A percentile compares a stretch with the other conserved stretches of the same genome.
Evolutionary conservation across 1,140 invertebrate species (phyloP).

Genomic region (Zelostemma sp.): DNA sequence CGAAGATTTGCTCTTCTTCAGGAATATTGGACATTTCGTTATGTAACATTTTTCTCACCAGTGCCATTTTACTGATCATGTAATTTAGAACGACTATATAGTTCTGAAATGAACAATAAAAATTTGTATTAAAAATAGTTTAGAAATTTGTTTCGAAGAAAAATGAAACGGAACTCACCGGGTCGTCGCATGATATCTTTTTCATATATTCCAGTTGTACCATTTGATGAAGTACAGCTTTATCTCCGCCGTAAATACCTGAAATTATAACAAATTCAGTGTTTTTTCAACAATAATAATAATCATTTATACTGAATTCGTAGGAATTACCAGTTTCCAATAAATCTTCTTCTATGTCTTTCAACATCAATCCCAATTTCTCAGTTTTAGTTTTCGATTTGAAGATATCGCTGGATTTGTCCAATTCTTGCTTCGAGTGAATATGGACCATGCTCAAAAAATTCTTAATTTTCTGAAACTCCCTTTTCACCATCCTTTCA

Average conservation of each 20-base stretch:
- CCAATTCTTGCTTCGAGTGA: not conserved
- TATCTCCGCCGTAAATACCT: slow-evolving; percentile 73
- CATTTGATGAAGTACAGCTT: slow-evolving; percentile 72
- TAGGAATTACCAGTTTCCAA: slow-evolving; percentile 66
- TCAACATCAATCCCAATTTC: slow-evolving; percentile 64
- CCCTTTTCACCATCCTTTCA: not conserved
- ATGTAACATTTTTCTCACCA: slow-evolving; percentile 55
- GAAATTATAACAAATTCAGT: slow-evolving; percentile 4
- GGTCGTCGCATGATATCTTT: slow-evolving; percentile 53
- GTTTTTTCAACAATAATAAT: slow-evolving; percentile 3
- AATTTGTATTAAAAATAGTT: slow-evolving; percentile 11
- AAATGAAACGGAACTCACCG: slow-evolving; percentile 24
- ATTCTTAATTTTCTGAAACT: slow-evolving; percentile 22
- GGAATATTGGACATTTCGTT: slow-evolving; percentile 43
- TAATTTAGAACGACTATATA: slow-evolving; percentile 36
- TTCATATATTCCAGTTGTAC: slow-evolving; percentile 76
- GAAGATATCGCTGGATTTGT: slow-evolving; percentile 45
- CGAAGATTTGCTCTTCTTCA: slow-evolving; percentile 40
- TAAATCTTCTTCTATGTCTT: slow-evolving; percentile 66
- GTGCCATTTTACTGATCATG: slow-evolving; percentile 49
- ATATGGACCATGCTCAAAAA: slow-evolving; percentile 23
- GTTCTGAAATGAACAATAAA: slow-evolving; percentile 27
- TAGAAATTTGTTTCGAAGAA: slow-evolving; percentile 8
- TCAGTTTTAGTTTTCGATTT: slow-evolving; percentile 54
- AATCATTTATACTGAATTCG: not conserved